Conservation (phyloP, 92 coral and sea anemone genomes). For the Parazoanthus swiftii region DNA sequence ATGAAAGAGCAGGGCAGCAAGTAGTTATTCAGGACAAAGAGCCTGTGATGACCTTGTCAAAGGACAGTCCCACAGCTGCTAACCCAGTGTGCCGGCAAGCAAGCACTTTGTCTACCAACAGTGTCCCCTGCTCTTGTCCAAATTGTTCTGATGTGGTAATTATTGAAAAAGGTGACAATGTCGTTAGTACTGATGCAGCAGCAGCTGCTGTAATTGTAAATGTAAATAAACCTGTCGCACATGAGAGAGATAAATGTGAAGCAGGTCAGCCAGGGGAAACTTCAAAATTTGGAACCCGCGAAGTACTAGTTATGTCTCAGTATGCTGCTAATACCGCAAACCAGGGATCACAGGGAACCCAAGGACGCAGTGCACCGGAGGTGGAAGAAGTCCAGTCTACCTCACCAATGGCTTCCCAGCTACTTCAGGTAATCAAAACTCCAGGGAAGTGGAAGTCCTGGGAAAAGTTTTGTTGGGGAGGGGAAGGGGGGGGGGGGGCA, state of each 20-base stretch:
- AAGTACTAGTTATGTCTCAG: not conserved
- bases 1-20: conserved; percentile 68
- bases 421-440: conserved; percentile 54
- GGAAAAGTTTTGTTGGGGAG: not conserved
- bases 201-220: not conserved
- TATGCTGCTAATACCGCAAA: not conserved
- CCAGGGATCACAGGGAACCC: conserved; percentile 14
- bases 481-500: not conserved
- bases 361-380: conserved; percentile 18
- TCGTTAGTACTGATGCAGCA: not conserved
- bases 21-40: conserved; percentile 42
- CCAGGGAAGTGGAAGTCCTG: not conserved
- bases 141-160: conserved; percentile 29
- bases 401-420: conserved; percentile 85
- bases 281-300: conserved; percentile 8
- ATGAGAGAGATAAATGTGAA: conserved; percentile 4
- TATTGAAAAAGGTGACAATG: conserved; percentile 9
- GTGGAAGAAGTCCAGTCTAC: conserved; percentile 56
- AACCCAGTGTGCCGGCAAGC: not conserved
- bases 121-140: conserved; percentile 7
- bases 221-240: not conserved
- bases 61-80: conserved; percentile 9
- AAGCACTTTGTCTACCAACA: not conserved
- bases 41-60: conserved; percentile 30
- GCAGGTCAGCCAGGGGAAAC: conserved; percentile 34